A percentile compares a stretch with the other conserved stretches of the same genome.
Evolutionary conservation across 2,888 invertebrate genomes (phyloP).

Genomic region (Phaedon cochleariae): DNA sequence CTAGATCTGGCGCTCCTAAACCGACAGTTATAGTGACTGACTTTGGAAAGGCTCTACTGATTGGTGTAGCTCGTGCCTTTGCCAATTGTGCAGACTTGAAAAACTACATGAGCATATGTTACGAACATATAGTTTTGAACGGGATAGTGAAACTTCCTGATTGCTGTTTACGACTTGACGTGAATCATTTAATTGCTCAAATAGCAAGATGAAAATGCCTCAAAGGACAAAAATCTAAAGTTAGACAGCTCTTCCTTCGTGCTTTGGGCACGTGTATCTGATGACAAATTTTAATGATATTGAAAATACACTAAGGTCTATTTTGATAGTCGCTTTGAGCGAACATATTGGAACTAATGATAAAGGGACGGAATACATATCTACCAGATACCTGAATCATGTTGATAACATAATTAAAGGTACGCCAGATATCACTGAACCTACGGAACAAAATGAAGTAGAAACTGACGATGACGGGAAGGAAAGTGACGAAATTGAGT

Average conservation of each 20-base stretch:
- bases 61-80: constrained; percentile 10
- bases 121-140: background rate
- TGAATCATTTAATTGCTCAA: constrained; percentile 4
- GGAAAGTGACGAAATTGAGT: background rate
- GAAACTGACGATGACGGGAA: background rate
- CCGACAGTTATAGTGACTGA: background rate
- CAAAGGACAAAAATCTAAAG: background rate
- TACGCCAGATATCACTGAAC: background rate
- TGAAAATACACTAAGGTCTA: background rate
- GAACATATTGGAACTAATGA: constrained; percentile 3
- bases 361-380: background rate
- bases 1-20: background rate
- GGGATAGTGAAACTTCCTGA: background rate
- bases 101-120: constrained; percentile 3
- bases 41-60: constrained; percentile 8
- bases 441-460: constrained; percentile 1
- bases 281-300: background rate
- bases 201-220: constrained; percentile 5
- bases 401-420: constrained; percentile 10
- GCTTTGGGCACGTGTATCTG: background rate
- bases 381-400: background rate
- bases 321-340: background rate
- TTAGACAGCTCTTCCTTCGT: background rate
- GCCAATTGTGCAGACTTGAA: constrained; percentile 10
- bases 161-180: background rate